Evolutionary conservation across 2,888 invertebrate genomes (phyloP).

Genomic region (Plutella xylostella): DNA sequence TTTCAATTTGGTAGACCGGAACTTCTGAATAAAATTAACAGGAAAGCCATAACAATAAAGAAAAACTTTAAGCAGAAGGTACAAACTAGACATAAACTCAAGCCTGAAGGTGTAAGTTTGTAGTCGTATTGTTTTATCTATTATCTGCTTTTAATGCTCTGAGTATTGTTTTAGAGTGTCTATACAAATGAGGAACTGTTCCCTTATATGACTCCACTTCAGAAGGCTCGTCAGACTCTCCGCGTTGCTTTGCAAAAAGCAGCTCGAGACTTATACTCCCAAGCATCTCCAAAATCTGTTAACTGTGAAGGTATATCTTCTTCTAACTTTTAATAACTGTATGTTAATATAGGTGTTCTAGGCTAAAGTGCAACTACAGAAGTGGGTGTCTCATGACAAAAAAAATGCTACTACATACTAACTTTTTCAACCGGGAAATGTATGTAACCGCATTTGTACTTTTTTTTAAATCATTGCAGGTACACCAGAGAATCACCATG

Average conservation of each 20-base stretch:
- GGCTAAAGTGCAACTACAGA: too few relatives aligned
- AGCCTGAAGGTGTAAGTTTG: neutral
- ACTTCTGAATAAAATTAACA: slow-evolving; percentile 63
- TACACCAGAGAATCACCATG: slow-evolving; percentile 40
- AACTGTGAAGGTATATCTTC: neutral
- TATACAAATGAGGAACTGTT: neutral
- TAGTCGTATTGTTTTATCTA: neutral
- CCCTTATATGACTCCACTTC: slow-evolving; percentile 39
- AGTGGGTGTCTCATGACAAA: too few relatives aligned
- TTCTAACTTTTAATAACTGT: too few relatives aligned
- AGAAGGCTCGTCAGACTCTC: slow-evolving; percentile 57
- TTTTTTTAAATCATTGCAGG: too few relatives aligned
- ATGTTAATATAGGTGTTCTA: too few relatives aligned
- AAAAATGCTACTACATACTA: too few relatives aligned
- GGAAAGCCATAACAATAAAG: slow-evolving; percentile 59
- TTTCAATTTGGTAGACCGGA: slow-evolving; percentile 68
- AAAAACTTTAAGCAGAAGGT: slow-evolving; percentile 49
- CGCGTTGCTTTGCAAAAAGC: slow-evolving; percentile 51
- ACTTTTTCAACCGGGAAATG: too few relatives aligned
- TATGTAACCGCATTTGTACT: too few relatives aligned
- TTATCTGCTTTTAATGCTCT: neutral
- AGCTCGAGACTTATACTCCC: slow-evolving; percentile 38
- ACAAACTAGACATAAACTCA: neutral
- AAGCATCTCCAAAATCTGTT: neutral
- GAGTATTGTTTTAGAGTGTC: neutral